Evolutionary conservation across 92 coral and sea anemone species (phyloP), one percentile per base, ranked within the genome.

Genomic region (Paragorgia papillata): DNA sequence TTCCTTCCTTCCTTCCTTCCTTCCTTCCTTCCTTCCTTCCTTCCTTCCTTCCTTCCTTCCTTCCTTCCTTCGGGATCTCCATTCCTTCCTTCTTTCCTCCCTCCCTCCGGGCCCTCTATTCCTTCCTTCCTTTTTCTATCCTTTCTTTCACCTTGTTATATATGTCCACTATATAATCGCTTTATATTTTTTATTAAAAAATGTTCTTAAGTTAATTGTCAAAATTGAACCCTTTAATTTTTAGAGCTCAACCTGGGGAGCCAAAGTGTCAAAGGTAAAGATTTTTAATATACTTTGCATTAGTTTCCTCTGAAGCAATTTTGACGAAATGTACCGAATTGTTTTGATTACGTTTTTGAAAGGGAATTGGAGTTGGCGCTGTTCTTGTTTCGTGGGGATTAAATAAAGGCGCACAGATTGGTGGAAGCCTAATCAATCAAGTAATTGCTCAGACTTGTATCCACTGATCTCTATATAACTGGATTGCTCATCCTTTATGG

Each of bases 321-420:
- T n/a, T n/a, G n/a, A n/a, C n/a, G n/a, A n/a, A n/a, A n/a, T n/a
- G n/a, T n/a, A n/a, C n/a, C n/a, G n/a, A n/a, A n/a, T n/a, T n/a
- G 53, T 7, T 46, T 46, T 46, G 1, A 9, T 62, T 34, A 33
- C 31, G 4, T 24, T 5, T 50, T 2, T 37, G 25, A 43, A 62
- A 94, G 98, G 98, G 98, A 1, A 94, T 94, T 37, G 85, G 79
- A 43, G 82, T 94, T 57, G 97, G 97, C 6, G 90, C 98, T n/a
- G 97, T 86, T 62, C 62, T 89, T 15, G 74, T 94, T 50, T 96
- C 98, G 18, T 94, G 98, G 98, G 97, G 98, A 28, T 69, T 94
- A 9, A 86, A 80, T 17, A 94, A 91, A 73, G 98, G 98, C n/a
- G 98, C 98, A 0, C 91, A 91, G 82, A 88, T 92, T 0, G 97